Evolutionary conservation across 2,113 vertebrate genomes (phyloP).

Genomic region (Etheostoma spectabile): DNA sequence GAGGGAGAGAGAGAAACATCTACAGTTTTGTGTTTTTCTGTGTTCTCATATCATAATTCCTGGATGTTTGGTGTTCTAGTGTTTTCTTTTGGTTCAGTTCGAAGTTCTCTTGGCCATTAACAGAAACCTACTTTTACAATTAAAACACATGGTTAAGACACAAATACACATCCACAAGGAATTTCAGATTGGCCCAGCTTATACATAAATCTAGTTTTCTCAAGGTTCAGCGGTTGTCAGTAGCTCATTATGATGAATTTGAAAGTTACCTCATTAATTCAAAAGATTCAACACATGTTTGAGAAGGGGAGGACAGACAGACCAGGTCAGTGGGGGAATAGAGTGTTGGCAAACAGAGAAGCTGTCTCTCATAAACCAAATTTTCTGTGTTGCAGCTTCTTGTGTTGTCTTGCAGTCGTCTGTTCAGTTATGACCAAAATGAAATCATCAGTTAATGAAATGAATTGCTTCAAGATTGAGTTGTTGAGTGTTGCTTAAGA

Average conservation of each 20-base stretch:
- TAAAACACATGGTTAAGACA: background rate
- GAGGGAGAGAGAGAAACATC: background rate
- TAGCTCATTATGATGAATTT: background rate
- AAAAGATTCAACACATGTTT: background rate
- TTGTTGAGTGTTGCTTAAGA: background rate
- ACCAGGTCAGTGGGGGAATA: constrained; percentile 30
- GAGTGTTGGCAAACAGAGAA: background rate
- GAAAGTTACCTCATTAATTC: background rate
- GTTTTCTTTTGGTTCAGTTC: background rate
- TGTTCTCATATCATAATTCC: background rate
- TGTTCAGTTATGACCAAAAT: background rate
- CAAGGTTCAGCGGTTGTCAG: background rate
- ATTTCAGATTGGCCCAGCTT: background rate
- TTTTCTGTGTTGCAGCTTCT: background rate
- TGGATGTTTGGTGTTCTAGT: background rate
- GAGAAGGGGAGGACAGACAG: background rate
- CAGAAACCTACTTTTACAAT: background rate
- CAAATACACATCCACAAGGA: background rate
- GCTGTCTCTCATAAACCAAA: background rate
- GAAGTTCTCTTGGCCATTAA: background rate
- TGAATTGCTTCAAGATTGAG: background rate
- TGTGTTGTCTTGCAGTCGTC: background rate
- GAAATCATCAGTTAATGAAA: background rate
- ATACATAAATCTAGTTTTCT: background rate
- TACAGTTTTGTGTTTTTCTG: background rate